Evolutionary conservation across 2,113 vertebrate genomes (phyloP).

Genomic region (Pluvianellus socialis): DNA sequence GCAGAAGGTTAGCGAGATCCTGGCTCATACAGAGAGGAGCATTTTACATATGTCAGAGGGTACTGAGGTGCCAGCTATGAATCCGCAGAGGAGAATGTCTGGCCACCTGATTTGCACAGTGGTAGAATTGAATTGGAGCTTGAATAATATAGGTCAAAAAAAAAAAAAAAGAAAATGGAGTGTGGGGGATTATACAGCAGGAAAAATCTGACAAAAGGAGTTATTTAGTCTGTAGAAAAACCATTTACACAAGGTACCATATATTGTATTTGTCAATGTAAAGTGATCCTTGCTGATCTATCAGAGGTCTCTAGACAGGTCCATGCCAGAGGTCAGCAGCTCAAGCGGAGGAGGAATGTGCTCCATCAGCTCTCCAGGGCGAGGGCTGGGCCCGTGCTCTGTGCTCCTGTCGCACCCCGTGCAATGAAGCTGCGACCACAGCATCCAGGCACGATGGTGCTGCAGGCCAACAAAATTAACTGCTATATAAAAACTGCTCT

Average conservation of each 20-base stretch:
- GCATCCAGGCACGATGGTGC: neutral
- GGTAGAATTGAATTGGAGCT: neutral
- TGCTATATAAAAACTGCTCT: neutral
- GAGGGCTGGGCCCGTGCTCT: neutral
- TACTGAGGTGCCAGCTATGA: neutral
- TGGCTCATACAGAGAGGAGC: neutral
- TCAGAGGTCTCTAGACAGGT: neutral
- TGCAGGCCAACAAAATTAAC: neutral
- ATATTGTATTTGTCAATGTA: neutral
- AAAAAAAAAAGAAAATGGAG: neutral
- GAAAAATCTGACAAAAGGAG: neutral
- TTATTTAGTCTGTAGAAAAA: neutral
- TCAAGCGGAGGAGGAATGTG: neutral
- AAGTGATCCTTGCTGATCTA: neutral
- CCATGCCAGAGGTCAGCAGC: neutral
- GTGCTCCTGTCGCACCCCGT: neutral
- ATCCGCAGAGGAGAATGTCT: neutral
- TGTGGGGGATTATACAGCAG: neutral
- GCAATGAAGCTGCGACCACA: fast-evolving
- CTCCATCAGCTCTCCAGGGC: fast-evolving
- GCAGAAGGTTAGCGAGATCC: neutral
- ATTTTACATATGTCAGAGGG: neutral
- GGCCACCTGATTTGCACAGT: neutral
- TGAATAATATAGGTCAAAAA: constrained; percentile 15
- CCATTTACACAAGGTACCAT: neutral